A percentile compares a stretch with the other conserved stretches of the same genome.
Conservation (phyloP, 1,140 invertebrate species). For the Sycophaga agraensis region DNA sequence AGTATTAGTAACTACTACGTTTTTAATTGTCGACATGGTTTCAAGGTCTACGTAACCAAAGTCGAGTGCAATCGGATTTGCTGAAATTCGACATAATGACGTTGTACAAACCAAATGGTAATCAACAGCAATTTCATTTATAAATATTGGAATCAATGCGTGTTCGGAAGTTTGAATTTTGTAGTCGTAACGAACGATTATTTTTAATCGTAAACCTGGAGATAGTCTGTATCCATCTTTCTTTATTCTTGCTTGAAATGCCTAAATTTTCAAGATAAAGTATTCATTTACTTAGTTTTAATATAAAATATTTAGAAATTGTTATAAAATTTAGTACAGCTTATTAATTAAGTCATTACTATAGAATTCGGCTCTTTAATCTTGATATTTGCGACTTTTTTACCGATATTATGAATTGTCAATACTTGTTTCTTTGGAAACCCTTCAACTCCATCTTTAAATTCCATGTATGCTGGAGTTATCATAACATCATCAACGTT, state of each 20-base stretch:
- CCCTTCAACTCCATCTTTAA: slow-evolving; percentile 41
- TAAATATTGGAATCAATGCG: slow-evolving; percentile 43
- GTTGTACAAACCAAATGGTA: slow-evolving; percentile 35
- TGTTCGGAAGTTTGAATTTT: slow-evolving; percentile 32
- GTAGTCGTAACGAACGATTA: slow-evolving; percentile 38
- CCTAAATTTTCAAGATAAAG: not conserved
- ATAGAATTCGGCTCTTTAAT: slow-evolving; percentile 37
- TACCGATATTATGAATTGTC: slow-evolving; percentile 38
- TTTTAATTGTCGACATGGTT: slow-evolving; percentile 32
- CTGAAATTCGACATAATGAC: slow-evolving; percentile 19
- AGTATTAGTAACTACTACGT: slow-evolving; percentile 37
- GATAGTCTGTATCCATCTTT: slow-evolving; percentile 32
- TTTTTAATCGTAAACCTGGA: slow-evolving; percentile 41
- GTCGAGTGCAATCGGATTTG: slow-evolving; percentile 37
- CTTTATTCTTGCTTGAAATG: slow-evolving; percentile 17
- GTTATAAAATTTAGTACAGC: no score
- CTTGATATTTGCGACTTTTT: slow-evolving; percentile 32
- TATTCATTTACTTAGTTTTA: no score
- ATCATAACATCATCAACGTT: slow-evolving; percentile 33
- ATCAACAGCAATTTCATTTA: slow-evolving; percentile 39
- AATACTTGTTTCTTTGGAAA: slow-evolving; percentile 31
- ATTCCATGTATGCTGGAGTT: slow-evolving; percentile 37
- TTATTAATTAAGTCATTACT: slow-evolving; percentile 27
- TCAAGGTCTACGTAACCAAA: slow-evolving; percentile 45
- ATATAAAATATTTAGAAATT: no score